Base-by-base conservation (phyloP, 2,113 vertebrate species). In the Perca flavescens region DNA sequence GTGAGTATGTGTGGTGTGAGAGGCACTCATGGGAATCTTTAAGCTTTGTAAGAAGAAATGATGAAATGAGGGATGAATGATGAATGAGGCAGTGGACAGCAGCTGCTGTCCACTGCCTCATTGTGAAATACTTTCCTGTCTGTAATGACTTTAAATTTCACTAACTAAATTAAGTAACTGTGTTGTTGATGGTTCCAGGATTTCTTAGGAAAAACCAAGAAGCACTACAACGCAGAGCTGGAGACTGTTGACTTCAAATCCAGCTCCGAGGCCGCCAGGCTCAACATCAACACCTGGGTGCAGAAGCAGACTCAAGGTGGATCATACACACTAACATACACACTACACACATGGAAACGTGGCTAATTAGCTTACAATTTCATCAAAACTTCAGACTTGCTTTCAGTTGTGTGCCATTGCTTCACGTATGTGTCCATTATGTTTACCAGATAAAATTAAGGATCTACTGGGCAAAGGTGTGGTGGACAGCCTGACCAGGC, bases 361-460 rank as follows among this genome's bases (percentile, higher is more conserved):
- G 21, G 1, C 11, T 16, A 14, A 2, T 43, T 11, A n/a, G 22
- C 22, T 19, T 21, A 11, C n/a, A 15, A 13, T 76, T 58, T 19
- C 4, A 43, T 65, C 16, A 25, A 31, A 46, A 12, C 63, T 15
- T 40, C 5, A 65, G 11, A 52, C 16, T 21, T 46, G 17, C 46
- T 53, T 61, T 9, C 21, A n/a, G 8, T 52, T 58, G 16, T 12
- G 31, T 28, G 31, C 40, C n/a, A 43, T 50, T 28, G 36, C 15
- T 25, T 76, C 21, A 70, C 7, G 3, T 14, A 53, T 19, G 64
- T 53, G n/a, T 46, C 17, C 3, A 3, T 78, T 31, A 25, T 69
- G 12, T 36, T 74, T 7, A 2, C 6, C 78, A 98, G 97, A 95
- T 74, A 99, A 99, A 95, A 99, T 99, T 83, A 93, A 94, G 7